Evolutionary conservation across 2,888 invertebrate genomes (phyloP).

Genomic region (Eledona agricola): DNA sequence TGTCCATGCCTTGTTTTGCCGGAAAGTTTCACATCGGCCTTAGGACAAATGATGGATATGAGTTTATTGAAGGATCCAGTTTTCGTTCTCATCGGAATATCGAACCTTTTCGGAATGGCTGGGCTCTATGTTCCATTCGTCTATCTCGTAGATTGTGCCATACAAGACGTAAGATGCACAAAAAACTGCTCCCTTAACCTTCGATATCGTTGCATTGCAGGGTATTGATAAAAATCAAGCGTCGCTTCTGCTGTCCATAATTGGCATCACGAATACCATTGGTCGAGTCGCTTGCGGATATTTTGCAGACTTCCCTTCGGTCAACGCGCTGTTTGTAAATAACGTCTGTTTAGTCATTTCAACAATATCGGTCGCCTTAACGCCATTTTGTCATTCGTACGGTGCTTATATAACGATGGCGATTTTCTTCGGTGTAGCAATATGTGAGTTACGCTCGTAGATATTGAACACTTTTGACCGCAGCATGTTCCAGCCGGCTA

Average conservation of each 20-base stretch:
- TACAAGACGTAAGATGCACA: constrained; percentile 68
- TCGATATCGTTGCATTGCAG: constrained; percentile 61
- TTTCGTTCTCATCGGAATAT: constrained; percentile 90
- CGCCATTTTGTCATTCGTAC: constrained; percentile 85
- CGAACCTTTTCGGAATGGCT: constrained; percentile 96
- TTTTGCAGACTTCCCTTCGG: constrained; percentile 90
- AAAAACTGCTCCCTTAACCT: constrained; percentile 3
- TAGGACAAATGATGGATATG: constrained; percentile 91
- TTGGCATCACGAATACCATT: constrained; percentile 93
- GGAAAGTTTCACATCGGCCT: constrained; percentile 81
- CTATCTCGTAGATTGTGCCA: constrained; percentile 87
- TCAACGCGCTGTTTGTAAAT: constrained; percentile 92
- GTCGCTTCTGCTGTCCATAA: constrained; percentile 80
- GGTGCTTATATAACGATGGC: constrained; percentile 81
- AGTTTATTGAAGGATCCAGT: constrained; percentile 87
- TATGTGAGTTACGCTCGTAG: too few species aligned
- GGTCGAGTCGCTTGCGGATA: constrained; percentile 91
- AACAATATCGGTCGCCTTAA: constrained; percentile 83
- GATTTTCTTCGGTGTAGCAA: constrained; percentile 90
- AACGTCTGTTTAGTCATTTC: constrained; percentile 91
- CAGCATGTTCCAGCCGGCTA: constrained; percentile 87
- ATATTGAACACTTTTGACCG: too few species aligned
- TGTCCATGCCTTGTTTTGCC: constrained; percentile 84
- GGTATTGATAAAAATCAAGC: constrained; percentile 77
- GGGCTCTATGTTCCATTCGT: constrained; percentile 97